phyloP scores from a whole-genome alignment of 2,113 vertebrate species.

The Tichodroma muraria region DNA sequence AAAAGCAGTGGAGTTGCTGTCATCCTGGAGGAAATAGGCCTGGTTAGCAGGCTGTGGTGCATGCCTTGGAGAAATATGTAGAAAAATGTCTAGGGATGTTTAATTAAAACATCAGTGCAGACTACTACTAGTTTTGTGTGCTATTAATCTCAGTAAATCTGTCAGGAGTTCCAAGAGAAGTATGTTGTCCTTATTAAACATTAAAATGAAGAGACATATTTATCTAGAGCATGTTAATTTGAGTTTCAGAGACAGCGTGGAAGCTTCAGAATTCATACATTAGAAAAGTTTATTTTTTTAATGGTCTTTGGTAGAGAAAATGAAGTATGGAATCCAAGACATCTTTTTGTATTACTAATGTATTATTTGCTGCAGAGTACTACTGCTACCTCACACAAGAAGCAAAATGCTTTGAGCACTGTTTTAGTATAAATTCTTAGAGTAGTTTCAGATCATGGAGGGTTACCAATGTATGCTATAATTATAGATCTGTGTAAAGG shows the following conservation, averaged over 20 bases:
- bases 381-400: background rate
- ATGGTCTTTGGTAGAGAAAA: background rate
- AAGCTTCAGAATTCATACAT: slow-evolving; percentile 30
- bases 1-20: background rate
- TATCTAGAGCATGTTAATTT: slow-evolving; percentile 52
- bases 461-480: background rate
- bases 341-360: background rate
- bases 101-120: slow-evolving; percentile 51
- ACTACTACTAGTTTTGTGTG: slow-evolving; percentile 34
- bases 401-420: background rate
- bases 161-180: slow-evolving; percentile 41
- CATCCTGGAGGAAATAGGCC: background rate
- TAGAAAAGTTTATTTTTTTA: background rate
- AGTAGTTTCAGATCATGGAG: background rate
- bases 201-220: slow-evolving; percentile 47
- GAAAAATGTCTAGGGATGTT: slow-evolving; percentile 47
- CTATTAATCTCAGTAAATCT: slow-evolving; percentile 50
- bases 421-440: background rate
- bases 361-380: background rate
- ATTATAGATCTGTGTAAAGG: background rate
- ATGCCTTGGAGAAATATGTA: slow-evolving; percentile 46
- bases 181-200: slow-evolving; percentile 52
- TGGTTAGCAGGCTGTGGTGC: slow-evolving; percentile 14
- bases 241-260: background rate
- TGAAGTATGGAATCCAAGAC: background rate